phyloP scores from a whole-genome alignment of 2,888 invertebrate genomes.

The Cremastinae sp. region DNA sequence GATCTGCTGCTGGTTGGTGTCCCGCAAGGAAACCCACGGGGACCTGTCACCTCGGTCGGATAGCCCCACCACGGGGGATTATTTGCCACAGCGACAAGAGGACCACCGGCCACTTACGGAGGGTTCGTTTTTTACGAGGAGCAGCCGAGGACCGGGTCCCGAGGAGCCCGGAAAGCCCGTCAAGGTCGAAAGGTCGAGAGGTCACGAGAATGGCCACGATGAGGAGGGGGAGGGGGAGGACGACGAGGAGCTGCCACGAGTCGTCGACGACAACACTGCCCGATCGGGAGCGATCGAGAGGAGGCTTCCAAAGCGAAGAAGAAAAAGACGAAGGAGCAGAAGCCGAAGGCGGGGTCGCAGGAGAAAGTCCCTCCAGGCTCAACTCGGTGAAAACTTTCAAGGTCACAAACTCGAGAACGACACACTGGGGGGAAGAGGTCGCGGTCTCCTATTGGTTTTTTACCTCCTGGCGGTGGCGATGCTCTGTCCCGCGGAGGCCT shows the following conservation, averaged over 20 bases:
- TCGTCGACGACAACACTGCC: conserved; percentile 51
- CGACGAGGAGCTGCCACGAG: conserved; percentile 24
- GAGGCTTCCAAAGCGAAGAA: conserved; percentile 33
- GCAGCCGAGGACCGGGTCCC: no score
- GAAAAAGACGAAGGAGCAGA: conserved; percentile 56
- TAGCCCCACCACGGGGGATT: no score
- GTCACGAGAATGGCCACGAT: conserved; percentile 14
- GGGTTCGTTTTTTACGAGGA: no score
- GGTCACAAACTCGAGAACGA: conserved; percentile 10
- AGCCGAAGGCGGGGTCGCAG: conserved; percentile 24
- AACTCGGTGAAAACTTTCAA: conserved; percentile 21
- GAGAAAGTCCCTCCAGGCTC: background rate
- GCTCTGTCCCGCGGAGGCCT: conserved; percentile 70
- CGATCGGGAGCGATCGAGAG: conserved; percentile 46
- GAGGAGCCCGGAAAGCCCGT: background rate
- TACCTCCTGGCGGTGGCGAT: conserved; percentile 75
- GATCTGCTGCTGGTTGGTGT: no score
- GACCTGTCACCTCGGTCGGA: no score
- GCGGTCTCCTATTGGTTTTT: conserved; percentile 71
- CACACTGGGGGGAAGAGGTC: conserved; percentile 48
- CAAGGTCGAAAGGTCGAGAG: conserved; percentile 13
- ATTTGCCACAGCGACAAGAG: no score
- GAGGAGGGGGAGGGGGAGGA: conserved; percentile 48
- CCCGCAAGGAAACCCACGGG: no score
- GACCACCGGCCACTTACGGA: no score